Conservation (phyloP, 1,140 invertebrate genomes). For the Panagrolaimus sp. region DNA sequence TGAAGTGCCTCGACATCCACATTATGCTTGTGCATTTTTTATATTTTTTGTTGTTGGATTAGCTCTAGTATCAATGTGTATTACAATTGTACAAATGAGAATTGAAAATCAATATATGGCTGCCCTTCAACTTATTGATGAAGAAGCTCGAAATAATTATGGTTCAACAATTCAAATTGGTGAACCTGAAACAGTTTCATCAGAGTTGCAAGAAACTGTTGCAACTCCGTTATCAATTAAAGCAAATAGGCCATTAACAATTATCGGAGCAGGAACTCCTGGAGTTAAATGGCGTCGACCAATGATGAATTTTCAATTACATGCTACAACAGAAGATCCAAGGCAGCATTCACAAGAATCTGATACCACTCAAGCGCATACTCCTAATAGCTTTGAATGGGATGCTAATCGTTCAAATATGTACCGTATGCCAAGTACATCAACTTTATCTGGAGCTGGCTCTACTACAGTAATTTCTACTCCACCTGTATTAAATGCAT, state of each 20-base stretch:
- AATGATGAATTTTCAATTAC: not conserved
- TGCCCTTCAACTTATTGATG: slow-evolving; percentile 26
- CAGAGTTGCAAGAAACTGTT: not conserved
- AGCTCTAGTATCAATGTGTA: slow-evolving; percentile 27
- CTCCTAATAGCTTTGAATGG: not conserved
- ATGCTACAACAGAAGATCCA: not conserved
- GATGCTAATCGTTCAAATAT: not conserved
- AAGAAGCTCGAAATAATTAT: slow-evolving; percentile 14
- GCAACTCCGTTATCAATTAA: not conserved
- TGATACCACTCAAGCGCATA: not conserved
- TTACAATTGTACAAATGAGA: slow-evolving; percentile 21
- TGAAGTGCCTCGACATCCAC: slow-evolving; percentile 25
- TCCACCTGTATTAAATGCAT: not conserved
- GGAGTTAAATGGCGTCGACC: slow-evolving; percentile 10
- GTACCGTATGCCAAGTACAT: not conserved
- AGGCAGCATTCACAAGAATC: not conserved
- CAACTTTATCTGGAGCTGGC: not conserved
- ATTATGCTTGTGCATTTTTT: slow-evolving; percentile 24
- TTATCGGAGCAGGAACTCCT: not conserved
- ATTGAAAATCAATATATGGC: slow-evolving; percentile 25
- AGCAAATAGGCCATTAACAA: not conserved
- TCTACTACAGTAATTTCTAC: not conserved
- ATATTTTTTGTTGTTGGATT: slow-evolving; percentile 26
- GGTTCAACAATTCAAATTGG: not conserved
- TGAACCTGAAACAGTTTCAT: not conserved